Base-by-base conservation (phyloP, 1,140 invertebrate species). In the Lysiphlebus fabarum region DNA sequence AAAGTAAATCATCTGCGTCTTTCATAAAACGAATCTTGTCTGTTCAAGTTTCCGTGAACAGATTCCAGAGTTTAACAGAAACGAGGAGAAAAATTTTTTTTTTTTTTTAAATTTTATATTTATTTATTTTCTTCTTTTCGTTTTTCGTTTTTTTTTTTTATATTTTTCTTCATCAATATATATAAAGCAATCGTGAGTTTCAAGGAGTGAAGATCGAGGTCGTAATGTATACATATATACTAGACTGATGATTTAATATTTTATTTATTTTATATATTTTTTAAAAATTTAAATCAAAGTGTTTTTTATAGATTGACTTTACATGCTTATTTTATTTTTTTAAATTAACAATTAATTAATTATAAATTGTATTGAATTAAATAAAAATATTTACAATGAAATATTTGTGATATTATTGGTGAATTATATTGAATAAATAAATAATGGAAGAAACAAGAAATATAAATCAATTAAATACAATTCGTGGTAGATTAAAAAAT, bases 161-260 rank as follows among this genome's bases (percentile, higher is more conserved):
- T 44, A 12, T 49, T 53, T 47, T 43, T 34, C 40, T 60, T 59
- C 33, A 12, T 44, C 38, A n/a, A 12, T 40, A 60, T 50, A 12
- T 40, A 60, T 50, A 55, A 60, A 55, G 37, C 53, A 55, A 60
- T 49, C 51, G 51, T 42, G 37, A n/a, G 53, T 53, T 55, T 41
- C 11, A 37, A 17, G 17, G 2, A 36, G 33, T 5, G 49, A 51
- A 6, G 49, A 51, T 51, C 49, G 49, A 51, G 49, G 49, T 38
- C 49, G 49, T 37, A n/a, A 36, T 37, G 49, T 36, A 26, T 26
- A 26, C 4, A 26, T 26, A 4, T 26, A 26, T n/a, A n/a, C n/a
- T n/a, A n/a, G n/a, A n/a, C 17, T 26, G 17, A 26, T 2, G 17
- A 4, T 4, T 26, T 4, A n/a, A n/a, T 26, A 26, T 26, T 26